phyloP scores from a whole-genome alignment of 2,888 invertebrate genomes.

The Coenonympha glycerion region DNA sequence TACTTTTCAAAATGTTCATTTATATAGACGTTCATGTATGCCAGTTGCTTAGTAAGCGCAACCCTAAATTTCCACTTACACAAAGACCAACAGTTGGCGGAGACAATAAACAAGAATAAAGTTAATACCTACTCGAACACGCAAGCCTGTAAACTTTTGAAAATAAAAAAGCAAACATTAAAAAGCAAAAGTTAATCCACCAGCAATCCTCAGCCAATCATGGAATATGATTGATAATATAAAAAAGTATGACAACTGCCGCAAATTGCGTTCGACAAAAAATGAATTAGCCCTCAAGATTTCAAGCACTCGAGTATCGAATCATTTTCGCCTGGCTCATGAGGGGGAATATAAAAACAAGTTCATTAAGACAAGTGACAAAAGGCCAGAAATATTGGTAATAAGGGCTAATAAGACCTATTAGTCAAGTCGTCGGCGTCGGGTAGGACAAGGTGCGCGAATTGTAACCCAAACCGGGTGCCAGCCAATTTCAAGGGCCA shows the following conservation, averaged over 20 bases:
- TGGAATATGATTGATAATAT: slow-evolving; percentile 3
- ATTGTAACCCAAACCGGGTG: slow-evolving; percentile 51
- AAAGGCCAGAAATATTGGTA: slow-evolving; percentile 43
- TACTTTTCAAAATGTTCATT: no score
- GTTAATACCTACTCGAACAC: not conserved
- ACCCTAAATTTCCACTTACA: not conserved
- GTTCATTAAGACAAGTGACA: slow-evolving; percentile 52
- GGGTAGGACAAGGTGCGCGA: slow-evolving; percentile 58
- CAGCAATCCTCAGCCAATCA: slow-evolving; percentile 3
- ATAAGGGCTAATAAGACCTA: slow-evolving; percentile 51
- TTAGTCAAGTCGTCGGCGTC: slow-evolving; percentile 56
- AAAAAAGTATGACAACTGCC: slow-evolving; percentile 4
- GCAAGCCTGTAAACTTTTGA: not conserved
- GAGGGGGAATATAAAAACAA: slow-evolving; percentile 30
- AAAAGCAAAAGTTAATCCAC: not conserved
- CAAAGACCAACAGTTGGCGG: not conserved
- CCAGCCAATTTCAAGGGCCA: slow-evolving; percentile 70
- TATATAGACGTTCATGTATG: no score
- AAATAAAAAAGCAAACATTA: no score
- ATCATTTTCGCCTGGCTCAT: slow-evolving; percentile 13
- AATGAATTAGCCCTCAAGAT: slow-evolving; percentile 11
- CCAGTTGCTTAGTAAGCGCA: no score
- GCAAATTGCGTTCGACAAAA: slow-evolving; percentile 12
- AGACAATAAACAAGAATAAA: not conserved
- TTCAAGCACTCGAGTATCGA: slow-evolving; percentile 8